These are phyloP conservation scores for Epiblema foenella DNA, from an alignment of 2,888 invertebrate genomes.

Conservation along the genomic window DNA sequence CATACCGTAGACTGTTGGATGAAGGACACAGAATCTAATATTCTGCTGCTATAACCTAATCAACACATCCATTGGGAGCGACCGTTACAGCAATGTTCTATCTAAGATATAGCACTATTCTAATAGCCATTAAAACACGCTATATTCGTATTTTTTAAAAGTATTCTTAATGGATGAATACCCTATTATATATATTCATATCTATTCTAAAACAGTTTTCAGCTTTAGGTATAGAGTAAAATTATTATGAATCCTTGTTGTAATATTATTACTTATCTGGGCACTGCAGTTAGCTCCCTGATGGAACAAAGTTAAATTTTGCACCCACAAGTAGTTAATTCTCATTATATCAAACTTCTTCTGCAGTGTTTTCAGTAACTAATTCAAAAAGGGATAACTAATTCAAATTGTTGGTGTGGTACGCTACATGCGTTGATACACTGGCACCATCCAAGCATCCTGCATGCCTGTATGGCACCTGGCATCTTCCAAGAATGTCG, in stretches of 20 bases:
- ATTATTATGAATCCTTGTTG: neutral
- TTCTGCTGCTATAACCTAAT: conserved; percentile 56
- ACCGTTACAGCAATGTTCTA: conserved; percentile 21
- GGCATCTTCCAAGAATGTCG: too few relatives aligned
- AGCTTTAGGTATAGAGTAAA: neutral
- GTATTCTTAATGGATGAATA: too few relatives aligned
- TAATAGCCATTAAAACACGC: neutral
- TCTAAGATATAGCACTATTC: conserved; percentile 22
- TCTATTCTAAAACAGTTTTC: neutral
- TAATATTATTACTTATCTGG: neutral
- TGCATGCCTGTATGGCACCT: too few relatives aligned
- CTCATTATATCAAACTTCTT: neutral
- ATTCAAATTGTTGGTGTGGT: too few relatives aligned
- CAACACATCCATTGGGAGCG: conserved; percentile 50
- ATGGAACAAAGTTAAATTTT: neutral
- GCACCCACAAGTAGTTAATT: neutral
- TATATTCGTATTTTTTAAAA: neutral
- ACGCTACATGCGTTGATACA: too few relatives aligned
- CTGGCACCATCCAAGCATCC: too few relatives aligned
- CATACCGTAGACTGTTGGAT: conserved; percentile 18
- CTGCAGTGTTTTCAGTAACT: neutral
- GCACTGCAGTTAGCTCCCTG: neutral
- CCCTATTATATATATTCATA: too few relatives aligned
- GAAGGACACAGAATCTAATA: conserved; percentile 54
- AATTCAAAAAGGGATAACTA: neutral